Conservation (phyloP, 35 echinoderm and acorn worm species). For the Ptychodera flava region DNA sequence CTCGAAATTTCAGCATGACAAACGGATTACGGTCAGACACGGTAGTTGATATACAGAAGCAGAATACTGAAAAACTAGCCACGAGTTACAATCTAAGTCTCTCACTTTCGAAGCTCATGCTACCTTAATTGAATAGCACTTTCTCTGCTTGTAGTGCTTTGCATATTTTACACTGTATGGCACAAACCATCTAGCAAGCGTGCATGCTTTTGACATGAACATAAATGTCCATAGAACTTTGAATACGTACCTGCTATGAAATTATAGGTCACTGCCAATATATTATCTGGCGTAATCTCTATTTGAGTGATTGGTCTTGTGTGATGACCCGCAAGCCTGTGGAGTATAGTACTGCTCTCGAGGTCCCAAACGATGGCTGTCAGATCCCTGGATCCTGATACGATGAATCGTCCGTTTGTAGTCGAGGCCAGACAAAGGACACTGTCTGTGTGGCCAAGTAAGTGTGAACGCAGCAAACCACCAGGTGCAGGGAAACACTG, state of each 20-base stretch:
- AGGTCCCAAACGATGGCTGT: conserved; percentile 31
- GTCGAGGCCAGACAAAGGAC: conserved; percentile 15
- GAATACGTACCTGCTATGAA: neutral
- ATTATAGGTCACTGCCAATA: conserved; percentile 11
- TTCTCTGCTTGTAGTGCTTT: neutral
- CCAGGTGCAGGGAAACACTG: conserved; percentile 82
- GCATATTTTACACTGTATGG: neutral
- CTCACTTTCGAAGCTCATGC: too few relatives aligned
- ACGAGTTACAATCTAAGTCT: too few relatives aligned
- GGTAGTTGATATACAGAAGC: neutral
- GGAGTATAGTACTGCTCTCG: conserved; percentile 22
- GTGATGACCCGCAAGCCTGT: conserved; percentile 22
- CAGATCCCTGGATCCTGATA: conserved; percentile 21
- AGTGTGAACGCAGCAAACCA: conserved; percentile 60
- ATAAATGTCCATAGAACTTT: neutral
- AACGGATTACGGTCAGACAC: too few relatives aligned
- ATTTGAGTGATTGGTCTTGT: conserved; percentile 11
- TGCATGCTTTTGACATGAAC: neutral
- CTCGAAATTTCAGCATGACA: too few relatives aligned
- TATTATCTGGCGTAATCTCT: conserved; percentile 26
- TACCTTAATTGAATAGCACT: neutral
- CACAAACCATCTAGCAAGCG: neutral
- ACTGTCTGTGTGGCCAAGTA: conserved; percentile 68
- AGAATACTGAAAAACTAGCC: neutral
- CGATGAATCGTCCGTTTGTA: conserved; percentile 4